Evolutionary conservation across 1,140 invertebrate species (phyloP).

Genomic region (Potamilus streckersoni): DNA sequence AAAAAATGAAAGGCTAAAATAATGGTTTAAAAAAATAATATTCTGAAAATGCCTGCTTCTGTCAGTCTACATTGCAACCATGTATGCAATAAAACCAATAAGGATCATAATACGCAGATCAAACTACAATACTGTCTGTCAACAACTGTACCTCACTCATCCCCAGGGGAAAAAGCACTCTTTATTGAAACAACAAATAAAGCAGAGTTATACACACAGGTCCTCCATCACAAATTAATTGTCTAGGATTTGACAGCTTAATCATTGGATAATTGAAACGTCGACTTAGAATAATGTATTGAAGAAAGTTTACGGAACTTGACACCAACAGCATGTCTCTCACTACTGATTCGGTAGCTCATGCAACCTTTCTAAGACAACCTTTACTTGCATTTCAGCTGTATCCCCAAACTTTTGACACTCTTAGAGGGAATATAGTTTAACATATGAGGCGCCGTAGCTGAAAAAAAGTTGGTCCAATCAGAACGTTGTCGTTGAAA

Average conservation of each 20-base stretch:
- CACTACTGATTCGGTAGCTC: neutral
- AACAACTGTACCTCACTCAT: slow-evolving; percentile 10
- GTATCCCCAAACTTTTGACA: slow-evolving; percentile 2
- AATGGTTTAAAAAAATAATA: slow-evolving; percentile 28
- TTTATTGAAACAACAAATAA: slow-evolving; percentile 17
- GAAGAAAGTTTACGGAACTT: slow-evolving; percentile 10
- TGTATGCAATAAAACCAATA: slow-evolving; percentile 10
- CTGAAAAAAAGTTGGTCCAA: too few species aligned
- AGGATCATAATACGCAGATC: slow-evolving; percentile 1
- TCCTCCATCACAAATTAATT: slow-evolving; percentile 13
- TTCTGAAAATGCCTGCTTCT: neutral
- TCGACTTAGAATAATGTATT: slow-evolving; percentile 10
- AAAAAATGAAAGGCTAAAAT: slow-evolving; percentile 21
- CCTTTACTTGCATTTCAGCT: neutral
- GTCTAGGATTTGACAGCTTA: slow-evolving; percentile 3
- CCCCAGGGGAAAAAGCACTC: neutral
- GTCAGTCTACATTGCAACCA: slow-evolving; percentile 4
- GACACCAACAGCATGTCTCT: neutral
- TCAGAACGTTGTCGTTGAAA: too few species aligned
- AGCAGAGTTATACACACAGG: slow-evolving; percentile 16
- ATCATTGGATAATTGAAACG: slow-evolving; percentile 11
- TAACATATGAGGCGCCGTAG: neutral
- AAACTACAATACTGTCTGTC: neutral
- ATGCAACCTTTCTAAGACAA: slow-evolving; percentile 5
- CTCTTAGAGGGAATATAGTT: neutral